Conservation (phyloP, 92 coral and sea anemone genomes). For the Porites lobata region DNA sequence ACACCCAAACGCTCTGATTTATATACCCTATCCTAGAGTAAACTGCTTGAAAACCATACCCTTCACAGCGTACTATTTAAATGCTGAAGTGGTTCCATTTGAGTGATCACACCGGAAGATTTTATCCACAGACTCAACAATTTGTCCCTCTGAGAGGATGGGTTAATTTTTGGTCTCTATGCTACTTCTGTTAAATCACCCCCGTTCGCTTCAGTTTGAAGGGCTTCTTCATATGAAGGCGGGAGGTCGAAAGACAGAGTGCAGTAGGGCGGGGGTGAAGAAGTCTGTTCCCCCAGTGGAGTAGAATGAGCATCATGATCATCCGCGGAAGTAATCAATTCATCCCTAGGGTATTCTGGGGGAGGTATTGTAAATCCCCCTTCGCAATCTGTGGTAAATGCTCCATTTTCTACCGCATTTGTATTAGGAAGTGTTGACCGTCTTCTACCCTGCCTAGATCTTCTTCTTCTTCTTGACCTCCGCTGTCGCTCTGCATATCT, state of each 20-base stretch:
- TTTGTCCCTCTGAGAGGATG: not conserved
- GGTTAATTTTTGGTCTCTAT: not conserved
- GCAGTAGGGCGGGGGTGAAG: constrained; percentile 70
- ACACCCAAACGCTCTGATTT: too few species aligned
- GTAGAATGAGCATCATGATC: not conserved
- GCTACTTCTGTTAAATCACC: not conserved
- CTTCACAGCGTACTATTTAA: too few species aligned
- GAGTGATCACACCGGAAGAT: too few species aligned
- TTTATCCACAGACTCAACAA: too few species aligned
- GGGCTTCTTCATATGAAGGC: constrained; percentile 75
- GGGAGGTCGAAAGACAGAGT: constrained; percentile 79
- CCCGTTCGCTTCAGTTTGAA: constrained; percentile 13
- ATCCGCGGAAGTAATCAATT: not conserved
- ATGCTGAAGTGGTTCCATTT: too few species aligned
- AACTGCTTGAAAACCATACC: too few species aligned
- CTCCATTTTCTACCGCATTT: constrained; percentile 33
- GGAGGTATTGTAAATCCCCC: constrained; percentile 20
- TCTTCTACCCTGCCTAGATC: constrained; percentile 32
- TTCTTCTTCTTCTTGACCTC: constrained; percentile 25
- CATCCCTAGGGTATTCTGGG: constrained; percentile 42
- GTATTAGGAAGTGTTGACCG: constrained; percentile 17
- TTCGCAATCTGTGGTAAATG: constrained; percentile 20
- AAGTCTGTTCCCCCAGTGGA: not conserved
- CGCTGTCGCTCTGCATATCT: constrained; percentile 48
- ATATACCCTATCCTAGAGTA: too few species aligned